phyloP scores from a whole-genome alignment of 2,797 vertebrate species.

The Urophycis tenuis region DNA sequence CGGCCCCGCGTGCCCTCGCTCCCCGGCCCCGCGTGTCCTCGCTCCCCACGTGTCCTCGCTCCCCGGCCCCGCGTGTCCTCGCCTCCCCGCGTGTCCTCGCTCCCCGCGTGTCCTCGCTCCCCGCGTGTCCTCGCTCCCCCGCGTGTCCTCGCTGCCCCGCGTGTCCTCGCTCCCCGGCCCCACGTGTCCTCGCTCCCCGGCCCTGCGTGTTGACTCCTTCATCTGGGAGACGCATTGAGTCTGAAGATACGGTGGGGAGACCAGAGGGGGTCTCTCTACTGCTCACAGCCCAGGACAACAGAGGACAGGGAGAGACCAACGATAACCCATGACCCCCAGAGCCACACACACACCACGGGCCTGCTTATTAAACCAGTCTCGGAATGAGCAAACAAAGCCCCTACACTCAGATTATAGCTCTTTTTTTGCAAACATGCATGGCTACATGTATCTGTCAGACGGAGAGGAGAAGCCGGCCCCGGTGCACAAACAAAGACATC shows the following conservation, averaged over 20 bases:
- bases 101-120: no score
- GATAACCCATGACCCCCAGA: constrained; percentile 57
- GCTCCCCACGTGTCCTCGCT: no score
- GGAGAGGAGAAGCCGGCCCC: constrained; percentile 44
- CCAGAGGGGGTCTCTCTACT: constrained; percentile 65
- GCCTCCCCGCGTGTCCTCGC: no score
- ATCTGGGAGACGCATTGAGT: constrained; percentile 50
- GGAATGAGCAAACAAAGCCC: constrained; percentile 50
- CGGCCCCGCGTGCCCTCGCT: no score
- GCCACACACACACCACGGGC: background rate
- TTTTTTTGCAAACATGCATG: constrained; percentile 54
- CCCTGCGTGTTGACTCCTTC: constrained; percentile 41
- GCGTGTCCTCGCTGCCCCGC: no score
- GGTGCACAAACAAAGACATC: constrained; percentile 41
- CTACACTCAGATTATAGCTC: no score
- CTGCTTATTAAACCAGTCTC: constrained; percentile 54
- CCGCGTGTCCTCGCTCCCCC: no score
- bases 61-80: no score
- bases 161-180: no score
- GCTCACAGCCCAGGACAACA: constrained; percentile 51
- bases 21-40: no score
- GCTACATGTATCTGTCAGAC: constrained; percentile 53
- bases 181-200: no score
- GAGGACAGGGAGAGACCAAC: constrained; percentile 51
- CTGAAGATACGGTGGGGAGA: constrained; percentile 59